Conservation (phyloP, 2,113 vertebrate genomes). For the Talpa occidentalis region DNA sequence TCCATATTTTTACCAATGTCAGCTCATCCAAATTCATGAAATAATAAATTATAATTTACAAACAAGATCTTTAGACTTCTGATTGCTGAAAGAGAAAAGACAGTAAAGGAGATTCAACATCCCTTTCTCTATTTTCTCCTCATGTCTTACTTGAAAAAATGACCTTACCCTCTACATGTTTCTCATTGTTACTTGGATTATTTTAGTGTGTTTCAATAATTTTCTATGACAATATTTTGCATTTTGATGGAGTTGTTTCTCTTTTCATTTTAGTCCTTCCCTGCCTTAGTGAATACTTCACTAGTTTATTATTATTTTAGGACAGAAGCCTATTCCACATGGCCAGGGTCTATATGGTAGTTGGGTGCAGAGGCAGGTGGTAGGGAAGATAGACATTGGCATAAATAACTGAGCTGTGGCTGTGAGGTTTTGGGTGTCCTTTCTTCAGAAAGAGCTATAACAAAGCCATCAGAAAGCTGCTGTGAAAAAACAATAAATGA, state of each 20-base stretch:
- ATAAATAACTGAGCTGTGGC: background rate
- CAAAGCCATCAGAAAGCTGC: background rate
- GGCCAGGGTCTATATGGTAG: background rate
- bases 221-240: background rate
- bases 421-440: background rate
- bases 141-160: background rate
- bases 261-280: background rate
- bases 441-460: background rate
- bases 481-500: background rate
- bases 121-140: slow-evolving; percentile 43
- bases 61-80: slow-evolving; percentile 33
- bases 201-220: background rate
- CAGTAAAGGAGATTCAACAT: background rate
- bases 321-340: fast-evolving
- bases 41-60: background rate
- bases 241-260: background rate
- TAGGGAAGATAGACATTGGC: background rate
- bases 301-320: background rate
- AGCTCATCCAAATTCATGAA: background rate
- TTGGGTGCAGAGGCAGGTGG: background rate
- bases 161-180: background rate
- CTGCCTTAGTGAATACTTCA: background rate
- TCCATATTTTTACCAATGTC: background rate
- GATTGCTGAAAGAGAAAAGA: background rate
- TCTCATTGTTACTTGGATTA: slow-evolving; percentile 52